Evolutionary conservation across 1,140 invertebrate species (phyloP), one percentile per base, ranked within the genome.

Genomic region (Portunus trituberculatus): DNA sequence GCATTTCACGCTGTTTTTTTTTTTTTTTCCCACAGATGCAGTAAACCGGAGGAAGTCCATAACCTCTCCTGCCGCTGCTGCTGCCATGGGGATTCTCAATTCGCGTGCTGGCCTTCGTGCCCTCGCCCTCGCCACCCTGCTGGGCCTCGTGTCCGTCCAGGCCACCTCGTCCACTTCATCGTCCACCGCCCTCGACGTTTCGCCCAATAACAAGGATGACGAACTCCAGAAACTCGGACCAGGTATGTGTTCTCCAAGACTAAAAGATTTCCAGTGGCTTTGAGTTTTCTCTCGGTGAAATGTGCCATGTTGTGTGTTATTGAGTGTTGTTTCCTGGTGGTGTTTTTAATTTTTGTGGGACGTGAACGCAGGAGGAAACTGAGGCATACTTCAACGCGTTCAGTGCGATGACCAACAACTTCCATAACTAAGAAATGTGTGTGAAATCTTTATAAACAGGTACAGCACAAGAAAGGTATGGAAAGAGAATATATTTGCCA

Each of bases 181-280:
- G 16, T 20, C 91, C 28, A 48, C 90, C 29, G 52, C 76, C 39
- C 32, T 67, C 0, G 59, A 76, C 29, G 20, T 28, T n/a, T 20
- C 94, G n/a, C 76, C 48, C 45, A 95, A 95, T 82, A 3, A 39
- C 29, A 95, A 95, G 90, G 94, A 95, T 31, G 94, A 95, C 90
- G 94, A 95, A 59, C 94, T 95, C 82, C 94, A 95, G 90, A 95
- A 95, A 88, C 94, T 95, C 32, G 52, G 89, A 92, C 82, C 94
- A 95, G 94, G 94, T 95, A 86, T 39, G 94, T 87, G 4, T n/a
- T 39, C 32, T 39, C 6, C 39, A 39, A 2, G 6, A 39, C 6
- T 6, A n/a, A 28, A 48, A 10, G 16, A 25, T 48, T 52, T 59
- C 32, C 8, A 52, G 8, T n/a, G 46, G 31, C 28, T 4, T n/a